phyloP scores from a whole-genome alignment of 1,140 invertebrate genomes.

The Drosophila seguyi region DNA sequence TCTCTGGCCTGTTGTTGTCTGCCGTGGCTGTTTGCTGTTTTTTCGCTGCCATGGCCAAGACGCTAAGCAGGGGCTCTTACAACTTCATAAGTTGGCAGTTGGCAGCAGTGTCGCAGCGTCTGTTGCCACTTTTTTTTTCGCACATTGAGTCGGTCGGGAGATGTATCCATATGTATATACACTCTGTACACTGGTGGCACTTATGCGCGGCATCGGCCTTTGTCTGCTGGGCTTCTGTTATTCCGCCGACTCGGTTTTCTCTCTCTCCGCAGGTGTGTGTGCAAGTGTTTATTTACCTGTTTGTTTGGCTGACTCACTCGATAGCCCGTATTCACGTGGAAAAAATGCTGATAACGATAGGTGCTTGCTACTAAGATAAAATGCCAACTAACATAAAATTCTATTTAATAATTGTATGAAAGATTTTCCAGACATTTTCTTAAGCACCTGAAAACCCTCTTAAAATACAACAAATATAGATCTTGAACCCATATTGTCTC shows the following conservation, averaged over 20 bases:
- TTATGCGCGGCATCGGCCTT: slow-evolving; percentile 25
- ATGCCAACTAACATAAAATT: too few relatives aligned
- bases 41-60: slow-evolving; percentile 64
- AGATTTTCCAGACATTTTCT: too few relatives aligned
- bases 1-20: slow-evolving; percentile 5
- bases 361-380: background rate
- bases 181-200: background rate
- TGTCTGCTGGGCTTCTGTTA: slow-evolving; percentile 72
- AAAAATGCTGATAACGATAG: background rate
- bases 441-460: background rate
- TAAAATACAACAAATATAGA: too few relatives aligned
- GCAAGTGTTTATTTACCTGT: slow-evolving; percentile 27
- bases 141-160: slow-evolving; percentile 37
- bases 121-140: slow-evolving; percentile 56
- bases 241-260: slow-evolving; percentile 47
- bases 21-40: background rate
- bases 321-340: too few relatives aligned
- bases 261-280: slow-evolving; percentile 36
- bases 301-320: slow-evolving; percentile 29
- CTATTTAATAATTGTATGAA: background rate
- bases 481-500: background rate
- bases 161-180: background rate
- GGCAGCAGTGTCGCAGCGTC: slow-evolving; percentile 25
- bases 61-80: slow-evolving; percentile 64
- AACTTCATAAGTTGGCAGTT: slow-evolving; percentile 74